phyloP scores from a whole-genome alignment of 2,113 vertebrate genomes.

The Pedetes capensis region DNA sequence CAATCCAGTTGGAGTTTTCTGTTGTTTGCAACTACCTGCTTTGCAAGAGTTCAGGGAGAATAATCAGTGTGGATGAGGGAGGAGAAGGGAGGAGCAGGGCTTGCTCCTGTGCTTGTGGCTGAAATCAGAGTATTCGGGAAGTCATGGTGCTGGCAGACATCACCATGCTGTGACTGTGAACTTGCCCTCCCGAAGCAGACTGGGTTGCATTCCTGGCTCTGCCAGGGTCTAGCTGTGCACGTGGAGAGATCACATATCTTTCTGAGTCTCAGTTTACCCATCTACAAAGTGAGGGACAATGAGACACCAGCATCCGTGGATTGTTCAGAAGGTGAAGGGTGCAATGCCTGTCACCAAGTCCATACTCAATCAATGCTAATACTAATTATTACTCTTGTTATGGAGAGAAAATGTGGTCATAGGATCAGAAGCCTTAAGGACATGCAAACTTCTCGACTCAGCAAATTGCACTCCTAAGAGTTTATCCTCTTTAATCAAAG shows the following conservation, averaged over 20 bases:
- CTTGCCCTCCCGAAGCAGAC: neutral
- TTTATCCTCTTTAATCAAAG: neutral
- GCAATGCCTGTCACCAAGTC: neutral
- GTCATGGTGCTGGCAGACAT: neutral
- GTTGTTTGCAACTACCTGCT: neutral
- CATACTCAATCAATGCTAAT: rapidly evolving
- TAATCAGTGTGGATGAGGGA: neutral
- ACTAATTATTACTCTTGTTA: too few relatives aligned
- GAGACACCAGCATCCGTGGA: neutral
- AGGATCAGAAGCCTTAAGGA: neutral
- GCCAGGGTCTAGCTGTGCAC: neutral
- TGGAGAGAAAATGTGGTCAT: neutral
- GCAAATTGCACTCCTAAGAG: neutral
- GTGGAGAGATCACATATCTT: neutral
- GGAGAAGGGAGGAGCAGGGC: neutral
- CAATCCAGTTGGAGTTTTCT: neutral
- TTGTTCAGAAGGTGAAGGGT: neutral
- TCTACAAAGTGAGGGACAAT: neutral
- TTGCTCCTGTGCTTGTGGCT: neutral
- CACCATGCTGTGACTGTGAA: neutral
- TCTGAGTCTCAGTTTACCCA: neutral
- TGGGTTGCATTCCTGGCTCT: neutral
- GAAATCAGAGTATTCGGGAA: neutral
- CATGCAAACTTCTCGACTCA: neutral
- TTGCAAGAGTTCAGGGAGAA: neutral